Evolutionary conservation across 2,113 vertebrate genomes (phyloP).

Genomic region (Halichoeres trimaculatus): DNA sequence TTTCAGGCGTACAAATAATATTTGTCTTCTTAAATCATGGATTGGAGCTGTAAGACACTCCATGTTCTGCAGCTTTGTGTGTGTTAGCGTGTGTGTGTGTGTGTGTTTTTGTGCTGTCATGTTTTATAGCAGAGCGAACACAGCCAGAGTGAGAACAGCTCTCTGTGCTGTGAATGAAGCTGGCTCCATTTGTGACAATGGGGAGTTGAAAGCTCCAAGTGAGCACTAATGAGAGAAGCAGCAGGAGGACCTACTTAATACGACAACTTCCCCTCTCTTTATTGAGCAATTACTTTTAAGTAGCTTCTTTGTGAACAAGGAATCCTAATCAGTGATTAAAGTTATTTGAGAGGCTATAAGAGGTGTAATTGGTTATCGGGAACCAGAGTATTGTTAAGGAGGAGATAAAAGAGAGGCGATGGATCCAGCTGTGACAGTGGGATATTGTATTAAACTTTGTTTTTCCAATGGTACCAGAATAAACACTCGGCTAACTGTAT

Average conservation of each 20-base stretch:
- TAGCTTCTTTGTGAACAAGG: constrained; percentile 91
- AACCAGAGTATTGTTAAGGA: constrained; percentile 87
- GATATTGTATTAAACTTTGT: constrained; percentile 68
- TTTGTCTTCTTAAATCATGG: constrained; percentile 14
- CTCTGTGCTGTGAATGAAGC: constrained; percentile 80
- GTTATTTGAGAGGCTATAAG: constrained; percentile 91
- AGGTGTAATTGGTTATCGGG: constrained; percentile 93
- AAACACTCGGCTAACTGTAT: constrained; percentile 48
- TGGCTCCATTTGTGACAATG: constrained; percentile 77
- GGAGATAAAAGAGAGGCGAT: constrained; percentile 70
- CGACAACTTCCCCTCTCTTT: constrained; percentile 93
- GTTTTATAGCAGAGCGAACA: constrained; percentile 38
- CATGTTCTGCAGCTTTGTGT: neutral
- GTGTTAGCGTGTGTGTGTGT: neutral
- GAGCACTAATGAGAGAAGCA: constrained; percentile 85
- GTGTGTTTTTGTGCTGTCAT: constrained; percentile 7
- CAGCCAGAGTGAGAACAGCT: constrained; percentile 20
- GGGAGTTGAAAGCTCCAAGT: constrained; percentile 69
- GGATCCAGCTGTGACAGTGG: constrained; percentile 65
- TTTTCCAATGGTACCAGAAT: constrained; percentile 58
- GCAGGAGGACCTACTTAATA: constrained; percentile 94
- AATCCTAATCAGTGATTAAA: constrained; percentile 97
- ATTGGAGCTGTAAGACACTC: neutral
- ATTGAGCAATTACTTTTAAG: constrained; percentile 97
- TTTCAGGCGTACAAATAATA: neutral